Conservation (phyloP, 2,113 vertebrate species). For the Epinephelus lanceolatus region DNA sequence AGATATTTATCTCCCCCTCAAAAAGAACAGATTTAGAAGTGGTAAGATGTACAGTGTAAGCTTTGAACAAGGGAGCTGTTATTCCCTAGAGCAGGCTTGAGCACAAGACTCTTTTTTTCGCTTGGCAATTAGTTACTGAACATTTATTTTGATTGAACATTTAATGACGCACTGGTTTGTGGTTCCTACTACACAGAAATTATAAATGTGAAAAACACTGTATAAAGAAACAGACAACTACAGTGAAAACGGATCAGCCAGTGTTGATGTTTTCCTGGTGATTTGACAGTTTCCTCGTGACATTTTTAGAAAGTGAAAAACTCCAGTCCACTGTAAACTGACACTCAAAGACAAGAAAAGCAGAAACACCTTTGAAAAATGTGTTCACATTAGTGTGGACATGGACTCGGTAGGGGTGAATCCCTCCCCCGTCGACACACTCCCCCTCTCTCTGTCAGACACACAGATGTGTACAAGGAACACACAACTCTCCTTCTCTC, state of each 20-base stretch:
- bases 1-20: not conserved
- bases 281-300: not conserved
- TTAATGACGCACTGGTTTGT: too few relatives aligned
- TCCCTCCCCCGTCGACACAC: constrained; percentile 16
- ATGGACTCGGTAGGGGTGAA: constrained; percentile 2
- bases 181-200: too few relatives aligned
- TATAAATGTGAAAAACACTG: too few relatives aligned
- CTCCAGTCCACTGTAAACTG: too few relatives aligned
- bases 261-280: not conserved
- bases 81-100: not conserved
- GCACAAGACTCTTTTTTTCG: not conserved
- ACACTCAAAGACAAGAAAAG: not conserved
- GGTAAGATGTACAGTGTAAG: too few relatives aligned
- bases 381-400: not conserved
- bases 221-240: too few relatives aligned
- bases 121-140: not conserved
- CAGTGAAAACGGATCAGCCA: too few relatives aligned
- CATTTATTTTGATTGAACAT: not conserved
- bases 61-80: not conserved
- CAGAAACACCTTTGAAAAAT: not conserved
- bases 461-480: constrained; percentile 34
- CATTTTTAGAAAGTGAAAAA: not conserved
- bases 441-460: constrained; percentile 27
- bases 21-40: too few relatives aligned
- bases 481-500: not conserved